Percentiles rank a stretch among this genome's conserved stretches.
These are phyloP conservation scores for Novumbra hubbsi DNA, from an alignment of 2,797 vertebrate species.

Conservation along the genomic window DNA sequence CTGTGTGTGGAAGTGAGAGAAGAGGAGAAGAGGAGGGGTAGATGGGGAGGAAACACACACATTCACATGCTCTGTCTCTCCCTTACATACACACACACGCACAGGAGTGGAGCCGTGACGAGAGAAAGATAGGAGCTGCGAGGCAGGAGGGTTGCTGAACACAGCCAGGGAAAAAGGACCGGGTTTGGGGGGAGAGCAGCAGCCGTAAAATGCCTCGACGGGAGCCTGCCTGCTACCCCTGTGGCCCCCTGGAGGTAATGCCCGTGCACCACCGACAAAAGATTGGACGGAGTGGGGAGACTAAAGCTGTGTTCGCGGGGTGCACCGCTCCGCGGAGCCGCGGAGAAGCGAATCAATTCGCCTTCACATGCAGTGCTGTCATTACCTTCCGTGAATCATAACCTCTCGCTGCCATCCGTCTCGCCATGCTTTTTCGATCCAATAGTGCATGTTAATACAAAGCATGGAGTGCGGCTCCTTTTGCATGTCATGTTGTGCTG, in stretches of 20 bases:
- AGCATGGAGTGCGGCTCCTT: constrained; percentile 19
- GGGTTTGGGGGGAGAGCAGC: constrained; percentile 63
- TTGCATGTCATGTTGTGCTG: constrained; percentile 20
- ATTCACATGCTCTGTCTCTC: constrained; percentile 16
- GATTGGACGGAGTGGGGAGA: neutral
- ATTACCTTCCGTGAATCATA: constrained; percentile 40
- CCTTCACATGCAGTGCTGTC: constrained; percentile 40
- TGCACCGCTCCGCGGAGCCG: constrained; percentile 33
- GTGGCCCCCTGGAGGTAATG: constrained; percentile 77
- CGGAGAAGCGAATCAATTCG: constrained; percentile 41
- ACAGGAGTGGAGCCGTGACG: constrained; percentile 49
- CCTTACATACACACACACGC: constrained; percentile 14
- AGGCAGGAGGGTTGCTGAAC: constrained; percentile 63
- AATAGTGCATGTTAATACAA: constrained; percentile 30
- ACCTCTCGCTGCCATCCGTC: constrained; percentile 29
- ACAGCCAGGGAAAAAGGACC: constrained; percentile 63
- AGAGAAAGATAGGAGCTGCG: constrained; percentile 61
- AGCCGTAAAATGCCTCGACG: constrained; percentile 73
- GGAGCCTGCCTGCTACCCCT: constrained; percentile 66
- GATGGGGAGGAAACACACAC: constrained; percentile 34
- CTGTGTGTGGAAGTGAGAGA: constrained; percentile 49
- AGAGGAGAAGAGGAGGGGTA: constrained; percentile 33
- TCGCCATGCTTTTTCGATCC: constrained; percentile 19
- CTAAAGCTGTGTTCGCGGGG: neutral
- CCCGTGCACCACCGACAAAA: constrained; percentile 5